These are phyloP conservation scores for Phocoena sinus DNA, from an alignment of 2,113 vertebrate species.

Conservation along the genomic window DNA sequence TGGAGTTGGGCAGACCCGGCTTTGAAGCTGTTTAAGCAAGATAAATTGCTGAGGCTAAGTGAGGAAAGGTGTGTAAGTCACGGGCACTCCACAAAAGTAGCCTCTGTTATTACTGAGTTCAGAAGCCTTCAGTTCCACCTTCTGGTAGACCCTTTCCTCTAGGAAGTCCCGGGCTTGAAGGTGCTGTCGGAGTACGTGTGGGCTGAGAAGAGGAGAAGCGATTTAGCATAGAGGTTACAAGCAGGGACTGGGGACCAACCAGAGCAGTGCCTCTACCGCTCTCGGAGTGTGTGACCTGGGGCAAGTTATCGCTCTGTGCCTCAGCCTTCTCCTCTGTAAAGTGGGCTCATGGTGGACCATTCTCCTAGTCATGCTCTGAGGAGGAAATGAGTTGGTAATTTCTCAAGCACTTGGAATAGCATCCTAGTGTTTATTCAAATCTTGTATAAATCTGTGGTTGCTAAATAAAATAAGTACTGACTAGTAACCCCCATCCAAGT, in stretches of 20 bases:
- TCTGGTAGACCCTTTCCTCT: neutral
- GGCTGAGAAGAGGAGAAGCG: neutral
- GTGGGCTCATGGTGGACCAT: neutral
- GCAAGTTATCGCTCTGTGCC: neutral
- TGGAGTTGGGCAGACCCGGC: neutral
- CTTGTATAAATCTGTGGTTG: neutral
- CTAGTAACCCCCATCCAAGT: too few relatives aligned
- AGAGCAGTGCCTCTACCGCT: fast-evolving
- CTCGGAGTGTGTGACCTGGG: neutral
- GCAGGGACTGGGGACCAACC: neutral
- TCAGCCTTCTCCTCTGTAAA: neutral
- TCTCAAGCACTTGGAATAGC: neutral
- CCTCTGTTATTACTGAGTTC: neutral
- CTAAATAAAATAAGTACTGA: neutral
- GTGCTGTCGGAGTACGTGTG: fast-evolving
- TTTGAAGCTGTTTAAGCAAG: neutral
- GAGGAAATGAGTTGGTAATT: neutral
- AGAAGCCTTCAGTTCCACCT: neutral
- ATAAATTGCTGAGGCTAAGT: neutral
- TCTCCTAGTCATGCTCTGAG: neutral
- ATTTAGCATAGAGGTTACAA: neutral
- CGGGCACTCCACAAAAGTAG: neutral
- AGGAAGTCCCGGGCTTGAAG: neutral
- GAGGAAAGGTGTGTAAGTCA: neutral
- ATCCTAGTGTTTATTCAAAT: neutral